These are phyloP conservation scores for Eupithecia tripunctaria DNA, from an alignment of 2,888 invertebrate genomes.

Conservation along the genomic window DNA sequence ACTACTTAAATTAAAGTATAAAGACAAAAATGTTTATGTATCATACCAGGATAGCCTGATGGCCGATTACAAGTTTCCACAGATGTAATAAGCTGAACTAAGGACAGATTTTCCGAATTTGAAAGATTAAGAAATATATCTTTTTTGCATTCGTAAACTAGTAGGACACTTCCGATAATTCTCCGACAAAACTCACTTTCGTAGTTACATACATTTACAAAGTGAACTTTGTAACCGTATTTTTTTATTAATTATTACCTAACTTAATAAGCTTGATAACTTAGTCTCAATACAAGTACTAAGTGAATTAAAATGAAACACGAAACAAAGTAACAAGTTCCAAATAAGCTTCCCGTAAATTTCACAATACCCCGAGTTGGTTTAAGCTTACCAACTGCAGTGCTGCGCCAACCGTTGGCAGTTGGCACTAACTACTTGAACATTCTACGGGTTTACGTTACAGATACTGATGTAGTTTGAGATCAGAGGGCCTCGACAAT, in stretches of 20 bases:
- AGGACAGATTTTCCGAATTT: not conserved
- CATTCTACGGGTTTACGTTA: not conserved
- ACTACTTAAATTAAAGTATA: no score
- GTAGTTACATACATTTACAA: not conserved
- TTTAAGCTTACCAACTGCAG: not conserved
- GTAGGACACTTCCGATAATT: not conserved
- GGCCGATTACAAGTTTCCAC: no score
- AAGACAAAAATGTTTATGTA: no score
- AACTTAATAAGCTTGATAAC: not conserved
- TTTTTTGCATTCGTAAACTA: not conserved
- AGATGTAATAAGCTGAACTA: no score
- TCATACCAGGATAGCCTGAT: no score
- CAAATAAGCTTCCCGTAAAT: not conserved
- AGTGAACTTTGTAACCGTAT: not conserved
- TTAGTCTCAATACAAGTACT: not conserved
- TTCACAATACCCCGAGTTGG: not conserved
- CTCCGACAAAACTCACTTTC: no score
- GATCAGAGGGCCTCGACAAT: no score
- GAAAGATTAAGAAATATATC: no score
- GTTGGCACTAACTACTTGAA: not conserved
- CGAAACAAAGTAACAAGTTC: not conserved
- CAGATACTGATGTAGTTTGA: no score
- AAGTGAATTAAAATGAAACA: not conserved
- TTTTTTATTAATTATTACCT: not conserved
- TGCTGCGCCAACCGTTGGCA: not conserved